A percentile compares a stretch with the other conserved stretches of the same genome.
phyloP scores from a whole-genome alignment of 37 sponge, comb jelly and placozoan genomes.

The Halisarca cf. caerulea region DNA sequence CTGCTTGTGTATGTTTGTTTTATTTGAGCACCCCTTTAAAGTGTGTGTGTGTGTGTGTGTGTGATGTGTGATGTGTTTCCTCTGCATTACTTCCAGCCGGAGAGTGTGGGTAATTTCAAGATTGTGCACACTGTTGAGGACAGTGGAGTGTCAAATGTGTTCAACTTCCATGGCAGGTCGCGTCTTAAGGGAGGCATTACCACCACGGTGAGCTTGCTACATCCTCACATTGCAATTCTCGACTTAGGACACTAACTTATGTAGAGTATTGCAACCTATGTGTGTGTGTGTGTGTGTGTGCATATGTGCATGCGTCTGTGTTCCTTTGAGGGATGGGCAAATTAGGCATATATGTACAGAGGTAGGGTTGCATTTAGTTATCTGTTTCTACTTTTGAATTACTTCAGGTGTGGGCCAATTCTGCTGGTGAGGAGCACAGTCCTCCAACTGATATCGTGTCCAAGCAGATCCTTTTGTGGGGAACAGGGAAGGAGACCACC shows the following conservation, averaged over 20 bases:
- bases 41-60: neutral
- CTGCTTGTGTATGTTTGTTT: too few relatives aligned
- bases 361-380: neutral
- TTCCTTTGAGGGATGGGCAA: too few relatives aligned
- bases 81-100: conserved; percentile 34
- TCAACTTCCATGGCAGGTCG: conserved; percentile 74
- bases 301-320: too few relatives aligned
- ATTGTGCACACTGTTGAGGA: conserved; percentile 58
- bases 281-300: too few relatives aligned
- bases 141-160: conserved; percentile 35
- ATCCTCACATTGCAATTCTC: too few relatives aligned
- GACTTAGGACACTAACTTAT: too few relatives aligned
- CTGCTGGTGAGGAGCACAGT: conserved; percentile 63
- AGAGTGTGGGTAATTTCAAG: conserved; percentile 60
- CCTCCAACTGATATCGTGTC: conserved; percentile 84
- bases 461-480: conserved; percentile 71
- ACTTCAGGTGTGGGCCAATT: conserved; percentile 65
- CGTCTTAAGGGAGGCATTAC: conserved; percentile 69
- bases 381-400: neutral
- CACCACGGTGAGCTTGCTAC: conserved; percentile 62
- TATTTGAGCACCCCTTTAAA: too few relatives aligned
- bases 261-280: too few relatives aligned
- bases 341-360: neutral
- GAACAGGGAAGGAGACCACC: conserved; percentile 55
- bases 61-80: neutral